Base-by-base conservation (phyloP, 2,113 vertebrate genomes). In the Columba janthina region DNA sequence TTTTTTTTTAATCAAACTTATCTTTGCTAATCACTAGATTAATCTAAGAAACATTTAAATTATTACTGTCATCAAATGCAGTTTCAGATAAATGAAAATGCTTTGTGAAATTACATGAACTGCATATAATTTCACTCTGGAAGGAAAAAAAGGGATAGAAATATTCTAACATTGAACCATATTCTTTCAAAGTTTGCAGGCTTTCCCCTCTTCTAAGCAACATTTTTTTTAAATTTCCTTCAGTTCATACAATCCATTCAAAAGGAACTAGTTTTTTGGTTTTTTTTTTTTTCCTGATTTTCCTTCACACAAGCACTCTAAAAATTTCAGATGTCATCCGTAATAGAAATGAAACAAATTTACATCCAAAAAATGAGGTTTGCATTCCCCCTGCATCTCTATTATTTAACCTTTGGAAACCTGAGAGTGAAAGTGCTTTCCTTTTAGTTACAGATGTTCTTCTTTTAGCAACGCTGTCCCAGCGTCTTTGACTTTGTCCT, bases 321-420 rank as follows among this genome's bases (percentile, higher is more conserved):
- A 90, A 87, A 90, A 36, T 28, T 94, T 94, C 85, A 83, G 38
- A 44, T 60, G 56, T 74, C 88, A 91, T 74, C 64, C 56, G 26
- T 85, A 85, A 73, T 73, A 12, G 64, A 90, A 90, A 90, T 31
- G 67, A 95, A 95, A 94, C 36, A 89, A 78, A 88, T 93, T 82
- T 88, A 66, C 66, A 71, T 53, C n/a, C 28, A 57, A 86, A 94
- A 96, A 95, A 91, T 83, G 71, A 94, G 90, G 92, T 94, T 95
- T 94, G 58, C 85, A 94, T 88, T 97, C 88, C 88, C 93, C 73
- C 77, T 83, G 72, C 93, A 96, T 93, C 75, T 88, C 46, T 93
- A 48, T 93, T 96, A 95, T 75, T 97, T 96, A 96, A 92, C 96
- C 95, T 95, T 72, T 92, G 88, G 79, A 97, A 96, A 94, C 91